Percentiles rank a stretch among this genome's conserved stretches.
These are phyloP conservation scores for Drosophila sturtevanti DNA, from an alignment of 1,140 invertebrate species.

Conservation along the genomic window DNA sequence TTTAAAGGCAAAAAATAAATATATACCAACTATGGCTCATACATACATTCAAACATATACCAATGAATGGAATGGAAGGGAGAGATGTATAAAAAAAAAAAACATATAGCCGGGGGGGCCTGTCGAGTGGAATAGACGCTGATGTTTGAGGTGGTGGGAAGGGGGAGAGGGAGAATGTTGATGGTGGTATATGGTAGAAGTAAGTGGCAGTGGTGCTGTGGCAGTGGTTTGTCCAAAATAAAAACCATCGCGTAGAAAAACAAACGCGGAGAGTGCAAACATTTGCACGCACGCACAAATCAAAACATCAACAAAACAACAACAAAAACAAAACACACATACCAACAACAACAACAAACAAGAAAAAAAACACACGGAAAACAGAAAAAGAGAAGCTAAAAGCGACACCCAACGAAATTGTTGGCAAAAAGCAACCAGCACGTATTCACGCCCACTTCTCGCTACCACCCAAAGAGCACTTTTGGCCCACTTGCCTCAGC, in stretches of 20 bases:
- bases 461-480: background rate
- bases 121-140: background rate
- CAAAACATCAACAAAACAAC: constrained; percentile 77
- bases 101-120: constrained; percentile 22
- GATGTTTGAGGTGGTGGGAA: too few species aligned
- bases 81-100: constrained; percentile 14
- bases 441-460: constrained; percentile 31
- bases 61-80: background rate
- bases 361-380: background rate
- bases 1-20: constrained; percentile 44
- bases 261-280: constrained; percentile 72
- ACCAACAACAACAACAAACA: background rate
- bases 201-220: constrained; percentile 14
- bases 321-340: constrained; percentile 25
- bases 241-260: constrained; percentile 48
- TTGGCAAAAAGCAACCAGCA: constrained; percentile 60
- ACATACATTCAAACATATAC: constrained; percentile 10
- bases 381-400: background rate
- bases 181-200: too few species aligned
- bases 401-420: constrained; percentile 37
- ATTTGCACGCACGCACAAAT: constrained; percentile 80
- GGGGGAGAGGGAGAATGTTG: too few species aligned
- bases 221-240: constrained; percentile 44
- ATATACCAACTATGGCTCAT: constrained; percentile 35
- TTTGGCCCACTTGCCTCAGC: background rate